Evolutionary conservation across 2,113 vertebrate genomes (phyloP).

Genomic region (Siphamia tubifer): DNA sequence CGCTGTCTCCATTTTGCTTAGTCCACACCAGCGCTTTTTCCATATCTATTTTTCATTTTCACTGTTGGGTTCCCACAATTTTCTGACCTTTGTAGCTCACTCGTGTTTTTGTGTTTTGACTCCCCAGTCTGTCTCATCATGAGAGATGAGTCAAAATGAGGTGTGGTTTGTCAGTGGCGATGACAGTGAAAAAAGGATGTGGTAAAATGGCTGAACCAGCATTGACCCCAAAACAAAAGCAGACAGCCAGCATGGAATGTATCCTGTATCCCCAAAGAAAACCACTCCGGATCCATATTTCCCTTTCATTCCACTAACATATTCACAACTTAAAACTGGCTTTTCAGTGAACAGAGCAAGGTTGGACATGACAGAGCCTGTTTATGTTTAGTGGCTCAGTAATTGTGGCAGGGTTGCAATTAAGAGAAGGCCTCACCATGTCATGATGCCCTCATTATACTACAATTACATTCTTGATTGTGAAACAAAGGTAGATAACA

Average conservation of each 20-base stretch:
- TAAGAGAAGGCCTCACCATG: slow-evolving; percentile 46
- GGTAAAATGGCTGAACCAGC: slow-evolving; percentile 33
- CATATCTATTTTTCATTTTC: not conserved
- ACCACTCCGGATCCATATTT: slow-evolving; percentile 9
- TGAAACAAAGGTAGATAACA: slow-evolving; percentile 69
- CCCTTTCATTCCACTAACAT: not conserved
- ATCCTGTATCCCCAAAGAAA: slow-evolving; percentile 43
- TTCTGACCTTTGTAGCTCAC: not conserved
- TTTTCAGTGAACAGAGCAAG: not conserved
- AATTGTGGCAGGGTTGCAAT: slow-evolving; percentile 54
- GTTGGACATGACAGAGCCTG: slow-evolving; percentile 6
- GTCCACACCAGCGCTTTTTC: not conserved
- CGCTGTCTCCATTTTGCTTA: not conserved
- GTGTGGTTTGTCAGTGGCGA: slow-evolving; percentile 7
- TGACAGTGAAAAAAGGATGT: slow-evolving; percentile 19
- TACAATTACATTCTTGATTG: slow-evolving; percentile 56
- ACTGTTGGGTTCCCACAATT: slow-evolving; percentile 11
- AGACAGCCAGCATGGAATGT: slow-evolving; percentile 40
- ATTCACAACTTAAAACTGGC: not conserved
- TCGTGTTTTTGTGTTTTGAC: slow-evolving; percentile 19
- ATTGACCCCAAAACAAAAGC: not conserved
- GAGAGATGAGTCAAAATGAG: slow-evolving; percentile 19
- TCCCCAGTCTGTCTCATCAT: not conserved
- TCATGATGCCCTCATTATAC: slow-evolving; percentile 65
- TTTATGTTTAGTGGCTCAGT: slow-evolving; percentile 39